Conservation (phyloP, 2,113 vertebrate genomes). For the Scalopus aquaticus region DNA sequence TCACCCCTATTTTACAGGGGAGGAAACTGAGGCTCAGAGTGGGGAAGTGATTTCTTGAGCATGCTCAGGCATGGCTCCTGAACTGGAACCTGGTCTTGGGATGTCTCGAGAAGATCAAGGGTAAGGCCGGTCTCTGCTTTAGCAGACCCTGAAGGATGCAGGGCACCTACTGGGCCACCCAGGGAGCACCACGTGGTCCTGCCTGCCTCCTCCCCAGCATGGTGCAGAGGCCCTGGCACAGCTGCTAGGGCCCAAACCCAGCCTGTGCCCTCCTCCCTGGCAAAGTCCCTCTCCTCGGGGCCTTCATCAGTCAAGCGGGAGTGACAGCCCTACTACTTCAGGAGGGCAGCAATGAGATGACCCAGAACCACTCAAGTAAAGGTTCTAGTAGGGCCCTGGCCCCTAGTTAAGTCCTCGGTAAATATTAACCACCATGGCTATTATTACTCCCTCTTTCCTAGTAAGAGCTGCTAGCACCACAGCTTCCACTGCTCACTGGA, state of each 20-base stretch:
- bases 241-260: not conserved
- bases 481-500: not conserved
- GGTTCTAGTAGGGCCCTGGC: not conserved
- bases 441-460: not conserved
- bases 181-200: too few species aligned
- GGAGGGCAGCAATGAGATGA: not conserved
- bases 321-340: not conserved
- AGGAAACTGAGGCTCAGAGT: not conserved
- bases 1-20: not conserved
- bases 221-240: not conserved
- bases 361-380: not conserved
- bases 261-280: not conserved
- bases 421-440: rapidly evolving
- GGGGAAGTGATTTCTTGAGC: not conserved
- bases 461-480: not conserved
- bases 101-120: not conserved
- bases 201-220: too few species aligned
- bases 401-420: not conserved
- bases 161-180: not conserved
- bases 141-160: not conserved
- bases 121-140: not conserved
- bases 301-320: not conserved
- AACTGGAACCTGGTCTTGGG: not conserved
- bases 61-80: not conserved
- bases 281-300: not conserved